Evolutionary conservation across 35 echinoderm and acorn worm genomes (phyloP).

Genomic region (Ophiothrix spiculata): DNA sequence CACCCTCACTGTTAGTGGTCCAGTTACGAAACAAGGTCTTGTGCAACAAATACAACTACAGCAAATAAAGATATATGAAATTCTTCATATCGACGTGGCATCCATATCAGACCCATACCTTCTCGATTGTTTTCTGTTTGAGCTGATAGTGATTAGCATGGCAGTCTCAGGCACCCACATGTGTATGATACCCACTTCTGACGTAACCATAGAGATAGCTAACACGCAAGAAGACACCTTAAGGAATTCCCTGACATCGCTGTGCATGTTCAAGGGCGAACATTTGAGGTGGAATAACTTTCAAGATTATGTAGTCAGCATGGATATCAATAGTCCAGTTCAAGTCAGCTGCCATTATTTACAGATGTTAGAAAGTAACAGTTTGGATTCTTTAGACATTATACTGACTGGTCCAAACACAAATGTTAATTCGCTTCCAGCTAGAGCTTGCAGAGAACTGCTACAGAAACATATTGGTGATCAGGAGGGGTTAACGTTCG

Average conservation of each 20-base stretch:
- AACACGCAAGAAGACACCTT: conserved; percentile 29
- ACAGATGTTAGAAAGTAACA: background rate
- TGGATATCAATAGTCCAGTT: conserved; percentile 33
- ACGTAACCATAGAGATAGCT: conserved; percentile 27
- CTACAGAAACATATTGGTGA: background rate
- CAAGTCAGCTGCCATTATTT: conserved; percentile 34
- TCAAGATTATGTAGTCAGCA: background rate
- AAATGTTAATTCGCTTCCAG: background rate
- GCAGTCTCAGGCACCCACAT: conserved; percentile 27
- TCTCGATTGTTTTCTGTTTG: conserved; percentile 31
- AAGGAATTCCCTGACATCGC: background rate
- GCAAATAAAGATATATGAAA: background rate
- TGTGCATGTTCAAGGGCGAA: background rate
- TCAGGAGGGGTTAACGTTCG: conserved; percentile 1
- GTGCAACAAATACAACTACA: background rate
- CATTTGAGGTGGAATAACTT: conserved; percentile 26
- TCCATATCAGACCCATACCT: background rate
- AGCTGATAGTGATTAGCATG: conserved; percentile 25
- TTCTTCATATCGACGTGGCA: conserved; percentile 23
- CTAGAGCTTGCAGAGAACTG: conserved; percentile 1
- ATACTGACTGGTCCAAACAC: background rate
- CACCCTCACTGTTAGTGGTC: background rate
- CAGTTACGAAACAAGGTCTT: conserved; percentile 14
- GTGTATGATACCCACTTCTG: background rate
- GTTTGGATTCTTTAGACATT: conserved; percentile 12